phyloP scores from a whole-genome alignment of 1,140 invertebrate species.

The Glossosoma conforme region DNA sequence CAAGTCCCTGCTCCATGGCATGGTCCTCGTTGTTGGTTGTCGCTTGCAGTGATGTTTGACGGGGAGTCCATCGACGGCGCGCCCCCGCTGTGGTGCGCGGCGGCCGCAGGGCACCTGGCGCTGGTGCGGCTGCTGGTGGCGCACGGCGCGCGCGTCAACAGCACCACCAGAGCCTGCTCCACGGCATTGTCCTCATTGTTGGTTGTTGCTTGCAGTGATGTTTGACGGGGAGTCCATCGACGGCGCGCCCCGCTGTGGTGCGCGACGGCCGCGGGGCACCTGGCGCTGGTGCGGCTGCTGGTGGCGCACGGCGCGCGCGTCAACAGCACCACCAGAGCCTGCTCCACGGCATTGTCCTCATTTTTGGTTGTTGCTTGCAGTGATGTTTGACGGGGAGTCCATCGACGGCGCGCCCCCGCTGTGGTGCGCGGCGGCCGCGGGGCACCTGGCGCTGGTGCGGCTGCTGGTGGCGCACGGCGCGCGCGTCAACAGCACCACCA shows the following conservation, averaged over 20 bases:
- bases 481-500: conserved; percentile 83
- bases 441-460: conserved; percentile 75
- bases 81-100: conserved; percentile 88
- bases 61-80: conserved; percentile 94
- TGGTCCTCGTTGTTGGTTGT: too few species aligned
- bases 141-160: conserved; percentile 81
- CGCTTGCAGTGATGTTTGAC: conserved; percentile 87
- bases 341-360: conserved; percentile 86
- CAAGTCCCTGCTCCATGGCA: too few species aligned
- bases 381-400: conserved; percentile 92
- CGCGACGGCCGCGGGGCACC: conserved; percentile 75
- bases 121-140: conserved; percentile 81
- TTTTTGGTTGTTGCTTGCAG: too few species aligned
- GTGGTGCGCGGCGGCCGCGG: conserved; percentile 85
- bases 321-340: conserved; percentile 84
- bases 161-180: conserved; percentile 84
- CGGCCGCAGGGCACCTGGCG: conserved; percentile 72
- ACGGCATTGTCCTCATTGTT: too few species aligned
- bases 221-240: conserved; percentile 96
- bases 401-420: conserved; percentile 92
- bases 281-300: conserved; percentile 77
- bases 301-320: conserved; percentile 79
- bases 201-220: conserved; percentile 78
- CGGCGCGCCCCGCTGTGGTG: conserved; percentile 93
- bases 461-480: conserved; percentile 78